Evolutionary conservation across 2,113 vertebrate genomes (phyloP).

Genomic region (Sinocyclocheilus anshuiensis): DNA sequence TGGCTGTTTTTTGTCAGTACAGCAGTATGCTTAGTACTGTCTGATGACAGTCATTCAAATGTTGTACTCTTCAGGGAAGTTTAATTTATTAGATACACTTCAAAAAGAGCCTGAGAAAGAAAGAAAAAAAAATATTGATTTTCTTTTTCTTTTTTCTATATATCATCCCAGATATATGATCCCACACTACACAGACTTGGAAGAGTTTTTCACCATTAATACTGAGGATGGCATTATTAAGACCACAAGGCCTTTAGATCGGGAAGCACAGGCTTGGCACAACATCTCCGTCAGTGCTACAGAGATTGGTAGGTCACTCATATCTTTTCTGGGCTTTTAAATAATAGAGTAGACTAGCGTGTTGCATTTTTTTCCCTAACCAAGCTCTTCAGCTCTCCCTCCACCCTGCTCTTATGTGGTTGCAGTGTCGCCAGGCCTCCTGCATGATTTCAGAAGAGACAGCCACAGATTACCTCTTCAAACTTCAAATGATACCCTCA

Average conservation of each 20-base stretch:
- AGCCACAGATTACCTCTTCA: conserved; percentile 47
- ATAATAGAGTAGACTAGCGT: conserved; percentile 45
- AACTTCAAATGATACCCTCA: conserved; percentile 47
- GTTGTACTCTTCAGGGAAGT: too few species aligned
- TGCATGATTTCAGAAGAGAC: conserved; percentile 43
- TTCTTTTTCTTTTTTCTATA: conserved; percentile 38
- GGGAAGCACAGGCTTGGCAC: conserved; percentile 91
- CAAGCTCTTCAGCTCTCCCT: conserved; percentile 8
- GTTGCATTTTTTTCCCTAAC: conserved; percentile 39
- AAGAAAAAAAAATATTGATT: background rate
- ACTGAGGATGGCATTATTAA: conserved; percentile 91
- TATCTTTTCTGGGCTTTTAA: conserved; percentile 40
- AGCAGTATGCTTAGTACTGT: background rate
- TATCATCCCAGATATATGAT: conserved; percentile 87
- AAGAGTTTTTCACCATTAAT: conserved; percentile 91
- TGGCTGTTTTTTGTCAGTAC: background rate
- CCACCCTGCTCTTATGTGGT: conserved; percentile 55
- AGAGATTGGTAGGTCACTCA: conserved; percentile 82
- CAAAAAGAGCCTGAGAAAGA: too few species aligned
- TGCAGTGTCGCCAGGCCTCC: conserved; percentile 24
- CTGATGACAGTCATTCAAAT: too few species aligned
- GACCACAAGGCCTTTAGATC: conserved; percentile 88
- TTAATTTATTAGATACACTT: too few species aligned
- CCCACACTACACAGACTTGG: conserved; percentile 91
- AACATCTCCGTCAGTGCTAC: conserved; percentile 94